These are phyloP conservation scores for Eleginops maclovinus DNA, from an alignment of 2,113 vertebrate genomes.

Conservation along the genomic window DNA sequence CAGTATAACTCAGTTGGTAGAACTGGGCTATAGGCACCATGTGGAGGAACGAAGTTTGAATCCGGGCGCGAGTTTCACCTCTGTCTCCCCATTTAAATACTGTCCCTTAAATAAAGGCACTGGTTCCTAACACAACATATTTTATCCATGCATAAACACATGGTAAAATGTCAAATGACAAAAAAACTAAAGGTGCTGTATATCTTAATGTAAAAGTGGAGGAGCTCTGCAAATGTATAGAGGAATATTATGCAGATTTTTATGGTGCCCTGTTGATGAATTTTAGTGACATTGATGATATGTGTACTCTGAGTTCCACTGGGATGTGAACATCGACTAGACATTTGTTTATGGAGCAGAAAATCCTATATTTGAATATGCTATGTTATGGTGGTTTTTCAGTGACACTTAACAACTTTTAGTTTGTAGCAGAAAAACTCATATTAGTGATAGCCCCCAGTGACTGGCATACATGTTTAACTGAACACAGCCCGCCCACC, in stretches of 20 bases:
- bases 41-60: no score
- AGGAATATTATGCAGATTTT: not conserved
- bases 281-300: not conserved
- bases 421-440: not conserved
- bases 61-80: no score
- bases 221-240: no score
- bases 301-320: not conserved
- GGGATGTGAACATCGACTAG: not conserved
- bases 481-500: slow-evolving; percentile 2
- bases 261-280: not conserved
- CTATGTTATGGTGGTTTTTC: not conserved
- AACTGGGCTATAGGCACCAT: no score
- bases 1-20: no score
- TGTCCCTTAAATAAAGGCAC: no score
- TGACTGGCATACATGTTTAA: not conserved
- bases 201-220: no score
- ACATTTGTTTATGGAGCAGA: slow-evolving; percentile 15
- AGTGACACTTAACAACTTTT: not conserved
- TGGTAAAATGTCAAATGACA: no score
- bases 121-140: no score
- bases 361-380: slow-evolving; percentile 6
- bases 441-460: not conserved
- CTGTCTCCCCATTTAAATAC: no score
- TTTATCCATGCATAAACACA: no score
- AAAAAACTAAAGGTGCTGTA: no score